Evolutionary conservation across 1,140 invertebrate species (phyloP), one percentile per base, ranked within the genome.

Genomic region (Eubasilissa regina): DNA sequence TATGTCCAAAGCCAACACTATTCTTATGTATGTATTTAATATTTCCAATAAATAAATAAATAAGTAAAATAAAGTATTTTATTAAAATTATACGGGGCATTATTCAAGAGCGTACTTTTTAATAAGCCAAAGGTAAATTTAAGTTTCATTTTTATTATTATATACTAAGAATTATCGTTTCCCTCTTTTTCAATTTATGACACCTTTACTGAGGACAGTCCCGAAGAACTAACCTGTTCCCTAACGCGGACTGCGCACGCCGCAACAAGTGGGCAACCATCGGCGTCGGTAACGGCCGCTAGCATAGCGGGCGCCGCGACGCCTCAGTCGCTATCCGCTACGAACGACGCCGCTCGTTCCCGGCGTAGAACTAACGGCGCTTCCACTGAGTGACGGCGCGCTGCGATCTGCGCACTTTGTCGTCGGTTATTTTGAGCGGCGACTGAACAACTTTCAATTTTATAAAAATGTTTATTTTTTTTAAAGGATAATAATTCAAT

Each of bases 261-360:
- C 25, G 58, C 58, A 62, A 62, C 58, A 62, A 62, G 58, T 62
- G 58, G 17, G 7, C 13, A 12, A 62, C 7, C 19, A 35, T 21
- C 19, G 25, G 58, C 58, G 21, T 13, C 21, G 21, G 19, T 13
- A 6, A 6, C 13, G 58, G 58, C 13, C 58, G 48, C 1, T 51
- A 8, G 11, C n/a, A 51, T 8, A 51, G 11, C 48, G 48, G 6
- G 48, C 58, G 58, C 13, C 8, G 17, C 21, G 17, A 25, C 21
- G 58, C 58, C 21, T 62, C 58, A 62, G 58, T 62, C 58, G 58
- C 58, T 62, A n/a, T 25, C 58, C 58, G 21, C 58, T 62, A 62
- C 58, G 19, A 62, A 17, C 58, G 8, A 13, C 58, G 58, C 19
- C 58, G n/a, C 58, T 62, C 58, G 58, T 19, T 21, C 25, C 0